Percentiles rank a stretch among this genome's conserved stretches.
These are phyloP conservation scores for Agrotis ipsilon DNA, from an alignment of 2,888 invertebrate genomes.

Conservation along the genomic window DNA sequence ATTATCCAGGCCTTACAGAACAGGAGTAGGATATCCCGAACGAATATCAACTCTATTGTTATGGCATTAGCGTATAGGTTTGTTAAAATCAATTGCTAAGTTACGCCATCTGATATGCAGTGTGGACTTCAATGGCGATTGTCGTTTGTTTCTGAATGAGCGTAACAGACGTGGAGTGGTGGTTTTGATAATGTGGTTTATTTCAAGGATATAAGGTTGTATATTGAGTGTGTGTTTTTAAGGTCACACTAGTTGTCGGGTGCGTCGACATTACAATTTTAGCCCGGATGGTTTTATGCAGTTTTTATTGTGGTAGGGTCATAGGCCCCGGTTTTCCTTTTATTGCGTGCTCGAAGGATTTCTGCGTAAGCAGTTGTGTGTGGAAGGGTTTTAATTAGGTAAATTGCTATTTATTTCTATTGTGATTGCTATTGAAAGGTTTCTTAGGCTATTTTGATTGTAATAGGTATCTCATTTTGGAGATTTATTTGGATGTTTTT, in stretches of 20 bases:
- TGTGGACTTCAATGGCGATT: constrained; percentile 81
- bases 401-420: constrained; percentile 61
- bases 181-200: constrained; percentile 64
- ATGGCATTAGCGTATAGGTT: constrained; percentile 64
- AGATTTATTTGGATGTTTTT: constrained; percentile 11
- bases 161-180: constrained; percentile 58
- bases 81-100: constrained; percentile 48
- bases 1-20: constrained; percentile 80
- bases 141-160: constrained; percentile 74
- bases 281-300: constrained; percentile 88
- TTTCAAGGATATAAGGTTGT: constrained; percentile 57
- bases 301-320: constrained; percentile 90
- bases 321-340: constrained; percentile 82
- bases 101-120: constrained; percentile 71
- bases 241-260: constrained; percentile 78
- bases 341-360: constrained; percentile 76
- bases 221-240: constrained; percentile 71
- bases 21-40: constrained; percentile 70
- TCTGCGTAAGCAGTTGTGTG: constrained; percentile 71
- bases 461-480: background rate
- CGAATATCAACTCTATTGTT: constrained; percentile 68
- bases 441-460: constrained; percentile 18
- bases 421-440: constrained; percentile 49
- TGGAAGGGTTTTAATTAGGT: constrained; percentile 68
- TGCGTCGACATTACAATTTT: constrained; percentile 89